Evolutionary conservation across 2,797 vertebrate genomes (phyloP).

Genomic region (Pelochelys cantorii): DNA sequence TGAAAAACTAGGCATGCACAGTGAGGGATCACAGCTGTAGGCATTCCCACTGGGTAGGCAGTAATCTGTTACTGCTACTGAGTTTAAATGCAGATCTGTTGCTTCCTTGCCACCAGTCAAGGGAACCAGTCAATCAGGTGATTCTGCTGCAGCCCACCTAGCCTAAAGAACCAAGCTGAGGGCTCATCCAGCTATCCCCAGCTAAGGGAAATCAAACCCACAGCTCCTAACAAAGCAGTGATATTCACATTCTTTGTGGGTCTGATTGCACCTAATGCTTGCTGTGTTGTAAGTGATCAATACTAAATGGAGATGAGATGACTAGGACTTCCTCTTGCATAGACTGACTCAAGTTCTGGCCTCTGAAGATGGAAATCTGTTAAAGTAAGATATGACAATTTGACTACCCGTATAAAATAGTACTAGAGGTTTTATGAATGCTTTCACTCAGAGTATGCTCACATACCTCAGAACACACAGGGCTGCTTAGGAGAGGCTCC

Average conservation of each 20-base stretch:
- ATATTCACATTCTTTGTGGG: conserved; percentile 31
- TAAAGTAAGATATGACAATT: conserved; percentile 59
- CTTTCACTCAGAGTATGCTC: conserved; percentile 48
- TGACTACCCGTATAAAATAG: conserved; percentile 58
- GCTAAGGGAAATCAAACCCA: background rate
- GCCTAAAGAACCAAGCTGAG: background rate
- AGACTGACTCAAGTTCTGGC: conserved; percentile 24
- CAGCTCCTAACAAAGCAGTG: background rate
- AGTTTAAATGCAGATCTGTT: background rate
- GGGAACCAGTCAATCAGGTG: background rate
- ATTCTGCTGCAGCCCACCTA: background rate
- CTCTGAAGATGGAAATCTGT: conserved; percentile 38
- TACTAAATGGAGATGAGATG: background rate
- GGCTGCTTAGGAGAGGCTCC: conserved; percentile 43
- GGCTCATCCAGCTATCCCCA: background rate
- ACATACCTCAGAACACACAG: conserved; percentile 61
- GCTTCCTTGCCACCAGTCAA: background rate
- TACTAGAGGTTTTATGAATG: conserved; percentile 38
- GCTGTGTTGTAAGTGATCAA: conserved; percentile 23
- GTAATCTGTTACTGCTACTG: background rate
- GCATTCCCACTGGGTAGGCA: background rate
- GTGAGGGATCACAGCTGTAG: background rate
- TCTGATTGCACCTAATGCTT: conserved; percentile 45
- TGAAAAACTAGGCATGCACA: background rate
- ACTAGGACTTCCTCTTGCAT: background rate